Base-by-base conservation (phyloP, 2,888 invertebrate species). In the Drosophila monieri region DNA sequence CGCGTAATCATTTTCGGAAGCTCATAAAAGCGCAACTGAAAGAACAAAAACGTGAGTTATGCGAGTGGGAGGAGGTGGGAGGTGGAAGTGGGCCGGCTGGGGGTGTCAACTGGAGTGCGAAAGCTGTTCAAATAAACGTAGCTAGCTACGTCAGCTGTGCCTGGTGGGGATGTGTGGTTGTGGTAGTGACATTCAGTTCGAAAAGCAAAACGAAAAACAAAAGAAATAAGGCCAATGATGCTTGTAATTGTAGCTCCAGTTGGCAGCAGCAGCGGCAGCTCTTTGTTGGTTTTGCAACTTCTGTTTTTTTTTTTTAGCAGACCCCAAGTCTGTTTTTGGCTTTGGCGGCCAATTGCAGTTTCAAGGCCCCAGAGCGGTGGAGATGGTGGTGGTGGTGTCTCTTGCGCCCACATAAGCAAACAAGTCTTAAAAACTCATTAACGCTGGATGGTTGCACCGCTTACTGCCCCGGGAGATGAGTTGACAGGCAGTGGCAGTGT, bases 1-100 rank as follows among this genome's bases (percentile, higher is more conserved):
- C 81, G 77, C 81, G 87, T 87, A 87, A 87, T 87, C 81, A 81
- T 70, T 87, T 87, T 81, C 81, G 70, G 80, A 84, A 86, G 85
- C 70, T 68, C 60, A 41, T 68, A 67, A 72, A 71, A 52, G 57
- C 37, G 44, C 64, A 41, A 62, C 27, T 14, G 35, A 15, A 39
- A 49, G 32, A 61, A 61, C 27, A 58, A 48, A 47, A 60, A 18
- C n/a, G 25, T 41, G 30, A 25, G 12, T 6, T 27, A 27, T 27
- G 27, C 9, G 27, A 52, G 37, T 23, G 21, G 21, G 21, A 4
- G 4, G 21, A 4, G 4, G 21, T 23, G 47, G 12, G 14, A 21
- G n/a, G 43, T 27, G 27, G 21, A 21, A 37, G 9, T 12, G 52
- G 8, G 23, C 27, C 27, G 18, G 14, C 23, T 12, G 48, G 18